These are phyloP conservation scores for Mesembrinibis cayennensis DNA, from an alignment of 2,113 vertebrate species.

Conservation along the genomic window DNA sequence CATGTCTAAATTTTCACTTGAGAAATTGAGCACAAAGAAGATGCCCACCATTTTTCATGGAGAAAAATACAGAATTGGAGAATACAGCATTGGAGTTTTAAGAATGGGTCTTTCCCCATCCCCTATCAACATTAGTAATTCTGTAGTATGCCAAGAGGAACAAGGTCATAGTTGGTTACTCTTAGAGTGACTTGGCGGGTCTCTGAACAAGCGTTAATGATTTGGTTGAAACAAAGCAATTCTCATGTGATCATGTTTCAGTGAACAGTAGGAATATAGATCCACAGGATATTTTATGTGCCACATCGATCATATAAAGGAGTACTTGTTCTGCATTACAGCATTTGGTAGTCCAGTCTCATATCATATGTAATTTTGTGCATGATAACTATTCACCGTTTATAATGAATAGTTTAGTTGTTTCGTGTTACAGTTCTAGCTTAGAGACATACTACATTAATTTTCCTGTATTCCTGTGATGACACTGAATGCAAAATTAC, in stretches of 20 bases:
- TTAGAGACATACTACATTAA: background rate
- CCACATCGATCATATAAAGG: background rate
- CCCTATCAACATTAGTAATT: background rate
- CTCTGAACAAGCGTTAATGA: background rate
- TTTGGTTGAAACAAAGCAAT: background rate
- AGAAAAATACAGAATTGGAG: background rate
- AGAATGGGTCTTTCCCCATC: background rate
- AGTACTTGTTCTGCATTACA: background rate
- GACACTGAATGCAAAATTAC: background rate
- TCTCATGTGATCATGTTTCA: background rate
- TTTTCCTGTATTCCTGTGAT: background rate
- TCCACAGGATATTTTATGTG: background rate
- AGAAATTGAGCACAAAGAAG: background rate
- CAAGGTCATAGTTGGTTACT: background rate
- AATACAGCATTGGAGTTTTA: background rate
- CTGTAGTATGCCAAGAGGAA: background rate
- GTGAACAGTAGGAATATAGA: background rate
- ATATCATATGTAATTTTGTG: background rate
- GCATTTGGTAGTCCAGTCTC: background rate
- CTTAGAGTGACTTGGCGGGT: background rate
- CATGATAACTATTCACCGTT: background rate
- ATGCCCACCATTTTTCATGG: background rate
- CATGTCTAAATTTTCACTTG: background rate
- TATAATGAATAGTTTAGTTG: background rate
- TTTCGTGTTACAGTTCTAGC: background rate